A percentile compares a stretch with the other conserved stretches of the same genome.
Conservation (phyloP, 1,140 invertebrate species). For the Catajapyx aquilonaris region DNA sequence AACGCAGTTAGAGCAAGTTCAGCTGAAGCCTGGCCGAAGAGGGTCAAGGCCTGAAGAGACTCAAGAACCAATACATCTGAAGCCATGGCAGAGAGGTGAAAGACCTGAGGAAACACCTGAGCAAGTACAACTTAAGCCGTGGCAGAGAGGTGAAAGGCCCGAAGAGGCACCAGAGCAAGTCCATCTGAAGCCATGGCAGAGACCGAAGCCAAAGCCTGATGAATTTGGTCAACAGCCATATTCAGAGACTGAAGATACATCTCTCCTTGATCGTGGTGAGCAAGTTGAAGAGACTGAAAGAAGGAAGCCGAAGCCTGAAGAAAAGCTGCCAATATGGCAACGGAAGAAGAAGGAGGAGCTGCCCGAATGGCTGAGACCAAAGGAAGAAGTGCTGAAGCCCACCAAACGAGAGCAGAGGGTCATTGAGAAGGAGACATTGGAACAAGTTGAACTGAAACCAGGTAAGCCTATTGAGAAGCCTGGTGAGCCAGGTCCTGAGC, state of each 20-base stretch:
- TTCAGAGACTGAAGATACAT: slow-evolving; percentile 8
- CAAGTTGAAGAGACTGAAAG: neutral
- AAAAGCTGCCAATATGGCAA: slow-evolving; percentile 9
- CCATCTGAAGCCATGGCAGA: slow-evolving; percentile 7
- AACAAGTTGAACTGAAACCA: slow-evolving; percentile 17
- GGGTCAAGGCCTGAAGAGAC: slow-evolving; percentile 20
- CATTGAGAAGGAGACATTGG: slow-evolving; percentile 11
- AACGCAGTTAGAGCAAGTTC: slow-evolving; percentile 18
- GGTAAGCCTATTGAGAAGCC: slow-evolving; percentile 12
- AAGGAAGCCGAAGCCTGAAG: neutral
- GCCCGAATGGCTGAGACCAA: no score
- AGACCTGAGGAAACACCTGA: slow-evolving; percentile 21
- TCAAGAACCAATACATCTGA: slow-evolving; percentile 17
- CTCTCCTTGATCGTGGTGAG: slow-evolving; percentile 10
- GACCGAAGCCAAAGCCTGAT: slow-evolving; percentile 3
- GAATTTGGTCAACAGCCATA: slow-evolving; percentile 5
- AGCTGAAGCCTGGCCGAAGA: slow-evolving; percentile 18
- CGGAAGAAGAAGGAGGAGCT: no score
- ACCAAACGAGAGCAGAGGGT: slow-evolving; percentile 6
- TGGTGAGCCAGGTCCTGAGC: slow-evolving; percentile 16
- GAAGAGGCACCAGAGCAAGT: slow-evolving; percentile 16
- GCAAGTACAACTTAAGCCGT: slow-evolving; percentile 12
- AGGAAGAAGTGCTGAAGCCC: slow-evolving; percentile 9
- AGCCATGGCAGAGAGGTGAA: slow-evolving; percentile 16
- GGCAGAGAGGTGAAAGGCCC: slow-evolving; percentile 1